Evolutionary conservation across 2,888 invertebrate genomes (phyloP), one percentile per base, ranked within the genome.

Genomic region (Cyrtodaria siliqua): DNA sequence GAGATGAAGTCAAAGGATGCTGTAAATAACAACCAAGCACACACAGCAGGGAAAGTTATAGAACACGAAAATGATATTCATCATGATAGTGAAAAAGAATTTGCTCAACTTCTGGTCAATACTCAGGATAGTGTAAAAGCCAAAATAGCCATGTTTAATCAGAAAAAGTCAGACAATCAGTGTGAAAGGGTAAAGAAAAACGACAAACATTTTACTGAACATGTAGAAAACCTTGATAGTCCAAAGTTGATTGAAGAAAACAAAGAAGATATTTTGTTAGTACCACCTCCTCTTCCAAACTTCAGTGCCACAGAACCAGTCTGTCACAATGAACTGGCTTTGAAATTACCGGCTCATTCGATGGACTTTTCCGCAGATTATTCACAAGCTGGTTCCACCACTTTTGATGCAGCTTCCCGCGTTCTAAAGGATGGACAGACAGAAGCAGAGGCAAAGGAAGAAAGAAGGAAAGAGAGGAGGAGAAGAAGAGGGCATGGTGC

Each of bases 401-500:
- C 20, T 23, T 68, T 63, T 63, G 56, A 77, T 16, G 61, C 42
- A 23, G 44, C 53, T 18, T 18, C 42, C 56, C 61, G 29, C 18
- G 42, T 60, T 38, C n/a, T 47, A 12, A 40, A 60, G 29, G 61
- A 64, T 3, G 53, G 20, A 16, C 42, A 33, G 38, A 62, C 23
- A 23, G 50, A 62, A 44, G 63, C 59, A n/a, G 59, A 67, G 55
- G 56, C 42, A 14, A 74, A 47, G 20, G 77, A 72, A 42, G 72
- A 67, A 27, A 74, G 62, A 49, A 69, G 56, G 18, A 50, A 63
- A 24, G 71, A 70, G 26, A 71, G 74, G 27, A 47, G 77, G 20
- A 63, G 53, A 24, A 83, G 79, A 56, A 71, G 80, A 47, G 79
- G 77, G 12, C 78, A 81, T 57, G 83, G 80, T 29, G 82, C 84